Conservation (phyloP, 92 coral and sea anemone species). For the Nematostella vectensis region DNA sequence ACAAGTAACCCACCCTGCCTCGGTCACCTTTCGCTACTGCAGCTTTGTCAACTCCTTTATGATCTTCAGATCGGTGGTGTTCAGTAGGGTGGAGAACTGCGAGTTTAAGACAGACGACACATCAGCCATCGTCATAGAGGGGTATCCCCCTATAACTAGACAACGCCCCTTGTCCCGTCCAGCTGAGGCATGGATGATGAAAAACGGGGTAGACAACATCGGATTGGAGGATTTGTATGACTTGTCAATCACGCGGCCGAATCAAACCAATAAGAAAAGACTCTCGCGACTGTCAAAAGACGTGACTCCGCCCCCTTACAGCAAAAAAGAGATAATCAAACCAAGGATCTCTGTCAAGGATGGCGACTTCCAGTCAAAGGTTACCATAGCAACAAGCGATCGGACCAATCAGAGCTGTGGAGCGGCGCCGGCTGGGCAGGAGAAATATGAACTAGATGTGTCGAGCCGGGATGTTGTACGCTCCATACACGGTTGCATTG, state of each 20-base stretch:
- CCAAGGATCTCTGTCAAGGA: conserved; percentile 20
- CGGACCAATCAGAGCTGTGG: conserved; percentile 20
- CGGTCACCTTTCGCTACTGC: conserved; percentile 72
- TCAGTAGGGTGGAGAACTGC: conserved; percentile 84
- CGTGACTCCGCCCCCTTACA: conserved; percentile 20
- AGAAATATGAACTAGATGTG: conserved; percentile 44
- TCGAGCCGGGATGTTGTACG: conserved; percentile 63
- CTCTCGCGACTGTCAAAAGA: conserved; percentile 15
- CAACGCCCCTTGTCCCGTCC: conserved; percentile 77
- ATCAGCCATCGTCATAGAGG: conserved; percentile 77
- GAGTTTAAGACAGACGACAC: conserved; percentile 80
- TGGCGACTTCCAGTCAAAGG: conserved; percentile 15
- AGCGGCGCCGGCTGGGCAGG: conserved; percentile 9
- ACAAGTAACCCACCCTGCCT: conserved; percentile 84
- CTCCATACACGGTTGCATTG: conserved; percentile 75
- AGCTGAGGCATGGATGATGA: conserved; percentile 73
- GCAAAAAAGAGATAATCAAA: conserved; percentile 9
- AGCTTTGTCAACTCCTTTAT: conserved; percentile 64
- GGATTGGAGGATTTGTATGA: conserved; percentile 81
- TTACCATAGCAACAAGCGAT: conserved; percentile 42
- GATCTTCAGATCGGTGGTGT: conserved; percentile 74
- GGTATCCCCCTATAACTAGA: conserved; percentile 73
- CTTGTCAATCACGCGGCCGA: conserved; percentile 32
- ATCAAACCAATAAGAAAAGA: conserved; percentile 13
- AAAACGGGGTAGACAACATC: conserved; percentile 38